Conservation (phyloP, 92 coral and sea anemone genomes). For the Paragorgia papillata region DNA sequence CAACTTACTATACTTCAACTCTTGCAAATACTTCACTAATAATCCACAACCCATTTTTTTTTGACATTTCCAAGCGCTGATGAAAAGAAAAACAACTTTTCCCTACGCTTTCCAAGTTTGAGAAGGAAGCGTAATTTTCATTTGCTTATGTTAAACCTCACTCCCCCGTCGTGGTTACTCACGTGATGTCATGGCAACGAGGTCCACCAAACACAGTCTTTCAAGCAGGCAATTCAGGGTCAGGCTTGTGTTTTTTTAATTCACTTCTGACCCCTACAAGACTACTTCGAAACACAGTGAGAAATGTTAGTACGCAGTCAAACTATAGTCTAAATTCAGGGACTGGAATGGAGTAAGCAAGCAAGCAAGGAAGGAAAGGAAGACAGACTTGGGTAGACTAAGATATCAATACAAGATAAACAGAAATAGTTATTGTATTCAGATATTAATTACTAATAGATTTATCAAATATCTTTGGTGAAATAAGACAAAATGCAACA, state of each 20-base stretch:
- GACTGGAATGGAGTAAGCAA: no score
- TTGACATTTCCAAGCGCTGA: slow-evolving; percentile 4
- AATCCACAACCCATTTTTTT: slow-evolving; percentile 37
- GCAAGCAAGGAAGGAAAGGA: no score
- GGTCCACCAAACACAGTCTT: slow-evolving; percentile 41
- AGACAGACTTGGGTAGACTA: no score
- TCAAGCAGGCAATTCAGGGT: slow-evolving; percentile 52
- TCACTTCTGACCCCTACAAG: slow-evolving; percentile 42
- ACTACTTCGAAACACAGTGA: slow-evolving; percentile 52
- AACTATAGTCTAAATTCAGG: not conserved
- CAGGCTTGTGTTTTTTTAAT: slow-evolving; percentile 32
- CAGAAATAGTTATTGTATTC: no score
- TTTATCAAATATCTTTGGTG: no score
- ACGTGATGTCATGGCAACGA: slow-evolving; percentile 50
- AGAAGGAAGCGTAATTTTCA: not conserved
- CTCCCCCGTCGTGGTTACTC: slow-evolving; percentile 47
- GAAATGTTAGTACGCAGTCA: slow-evolving; percentile 22
- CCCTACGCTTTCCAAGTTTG: slow-evolving; percentile 14
- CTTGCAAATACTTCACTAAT: slow-evolving; percentile 43
- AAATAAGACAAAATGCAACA: no score
- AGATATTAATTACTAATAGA: no score
- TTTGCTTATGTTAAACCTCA: not conserved
- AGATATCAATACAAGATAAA: no score
- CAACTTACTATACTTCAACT: no score
- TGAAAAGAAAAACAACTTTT: not conserved